Conservation (phyloP, 1,140 invertebrate genomes). For the Drosophila micromelanica region DNA sequence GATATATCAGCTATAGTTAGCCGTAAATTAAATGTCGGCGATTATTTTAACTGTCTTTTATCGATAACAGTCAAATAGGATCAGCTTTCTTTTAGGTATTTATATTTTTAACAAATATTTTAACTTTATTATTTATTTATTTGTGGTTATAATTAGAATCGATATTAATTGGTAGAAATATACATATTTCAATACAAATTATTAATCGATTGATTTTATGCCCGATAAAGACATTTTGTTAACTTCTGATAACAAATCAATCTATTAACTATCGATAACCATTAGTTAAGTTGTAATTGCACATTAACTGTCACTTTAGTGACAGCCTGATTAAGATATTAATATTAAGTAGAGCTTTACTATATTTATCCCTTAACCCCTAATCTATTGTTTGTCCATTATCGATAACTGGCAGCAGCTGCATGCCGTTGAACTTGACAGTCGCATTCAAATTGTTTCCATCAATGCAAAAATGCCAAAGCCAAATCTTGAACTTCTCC, state of each 20-base stretch:
- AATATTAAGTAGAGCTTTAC: background rate
- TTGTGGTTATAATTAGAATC: too few species aligned
- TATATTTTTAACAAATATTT: background rate
- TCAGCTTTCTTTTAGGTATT: background rate
- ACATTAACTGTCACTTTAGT: too few species aligned
- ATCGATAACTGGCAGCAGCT: conserved; percentile 19
- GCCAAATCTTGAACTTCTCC: background rate
- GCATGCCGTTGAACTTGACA: conserved; percentile 19
- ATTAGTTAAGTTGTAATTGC: too few species aligned
- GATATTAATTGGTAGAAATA: too few species aligned
- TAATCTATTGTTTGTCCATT: background rate
- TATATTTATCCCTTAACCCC: background rate
- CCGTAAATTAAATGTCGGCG: background rate
- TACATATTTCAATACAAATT: too few species aligned
- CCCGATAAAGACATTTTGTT: too few species aligned
- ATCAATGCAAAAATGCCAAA: conserved; percentile 38
- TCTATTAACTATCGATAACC: too few species aligned
- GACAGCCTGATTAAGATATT: too few species aligned
- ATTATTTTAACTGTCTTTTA: conserved; percentile 1
- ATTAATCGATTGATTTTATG: too few species aligned
- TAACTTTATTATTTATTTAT: background rate
- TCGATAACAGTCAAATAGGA: conserved; percentile 18
- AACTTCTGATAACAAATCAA: too few species aligned
- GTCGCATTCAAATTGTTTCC: conserved; percentile 32
- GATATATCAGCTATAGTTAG: background rate